Base-by-base conservation (phyloP, 2,797 vertebrate species). In the Bufotes viridis region DNA sequence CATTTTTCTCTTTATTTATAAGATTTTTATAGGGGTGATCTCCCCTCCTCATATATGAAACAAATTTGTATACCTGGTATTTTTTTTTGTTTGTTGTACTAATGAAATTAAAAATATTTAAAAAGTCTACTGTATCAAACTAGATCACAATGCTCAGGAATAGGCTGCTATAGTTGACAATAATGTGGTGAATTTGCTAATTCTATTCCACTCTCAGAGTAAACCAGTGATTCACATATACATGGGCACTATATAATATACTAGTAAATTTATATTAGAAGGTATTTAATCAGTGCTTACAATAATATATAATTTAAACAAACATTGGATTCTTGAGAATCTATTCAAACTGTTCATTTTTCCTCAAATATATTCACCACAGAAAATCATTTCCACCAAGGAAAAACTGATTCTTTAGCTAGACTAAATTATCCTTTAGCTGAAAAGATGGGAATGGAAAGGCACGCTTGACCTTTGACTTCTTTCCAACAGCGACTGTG, bases 391-490 rank as follows among this genome's bases (percentile, higher is more conserved):
- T 81, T 78, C 87, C 29, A 24, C 34, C 76, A 34, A 84, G 61
- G 69, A 67, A 72, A 78, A 51, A 13, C 74, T 78, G 61, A 87
- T 83, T 84, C 29, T 79, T 84, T 34, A 72, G 34, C 57, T 75
- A 58, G 81, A 67, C 42, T 83, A 69, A 84, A 70, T 88, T 88
- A 82, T 88, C 22, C 61, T 69, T 29, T n/a, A 57, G 81, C 72
- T 70, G 51, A 78, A 53, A 84, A 42, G 57, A 84, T 84, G 81
- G 70, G 63, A 88, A 88, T 84, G 65, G 65, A 88, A 80, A 78
- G 81, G 74, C 61, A 84, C 84, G 63, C 81, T 80, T 84, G 87
- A 88, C 87, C 75, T 42, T 70, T 84, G 82, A 61, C 60, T 69
- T 78, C n/a, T 84, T 18, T 22, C 63, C 78, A 65, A 76, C 55